Evolutionary conservation across 2,888 invertebrate species (phyloP), one percentile per base, ranked within the genome.

Genomic region (Pterostichus madidus): DNA sequence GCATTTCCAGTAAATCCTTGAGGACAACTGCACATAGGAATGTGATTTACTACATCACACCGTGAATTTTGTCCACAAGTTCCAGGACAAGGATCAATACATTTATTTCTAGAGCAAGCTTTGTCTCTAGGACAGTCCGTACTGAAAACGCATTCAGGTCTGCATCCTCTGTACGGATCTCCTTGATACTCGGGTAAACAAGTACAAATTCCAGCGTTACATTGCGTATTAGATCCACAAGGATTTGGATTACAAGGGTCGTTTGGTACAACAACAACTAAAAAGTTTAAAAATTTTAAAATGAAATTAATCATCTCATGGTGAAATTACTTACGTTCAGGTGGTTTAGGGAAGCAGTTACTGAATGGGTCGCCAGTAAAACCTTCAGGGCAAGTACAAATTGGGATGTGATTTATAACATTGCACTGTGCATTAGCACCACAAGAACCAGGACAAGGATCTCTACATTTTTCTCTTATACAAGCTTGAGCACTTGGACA

Each of bases 361-460:
- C 91, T 93, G 87, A 96, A 96, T 17, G 96, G 95, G 91, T 96
- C 95, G 24, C 96, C 96, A 2, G 92, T 93, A 86, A 93, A 95
- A 76, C 95, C 95, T 53, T 92, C 90, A 2, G 92, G 91, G 87
- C 96, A 96, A 53, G 93, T 93, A 87, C 96, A 96, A 85, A 93
- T 93, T 4, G 96, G 95, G 24, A 94, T 91, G 87, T 96, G 96
- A 86, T 93, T 94, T 85, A 95, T 93, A 8, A 96, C 95, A 87
- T 91, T 92, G 86, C 96, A 96, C 85, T 93, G 90, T 0, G 96
- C 95, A 85, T 93, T 93, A 78, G 93, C 89, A 39, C 96, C 96
- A 88, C 96, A 96, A 6, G 94, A 93, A 53, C 95, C 95, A 1
- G 94, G 94, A 86, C 96, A 96, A 1, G 96, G 96, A 89, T 96